These are phyloP conservation scores for Andrena bicolor DNA, from an alignment of 2,888 invertebrate genomes.

Conservation along the genomic window DNA sequence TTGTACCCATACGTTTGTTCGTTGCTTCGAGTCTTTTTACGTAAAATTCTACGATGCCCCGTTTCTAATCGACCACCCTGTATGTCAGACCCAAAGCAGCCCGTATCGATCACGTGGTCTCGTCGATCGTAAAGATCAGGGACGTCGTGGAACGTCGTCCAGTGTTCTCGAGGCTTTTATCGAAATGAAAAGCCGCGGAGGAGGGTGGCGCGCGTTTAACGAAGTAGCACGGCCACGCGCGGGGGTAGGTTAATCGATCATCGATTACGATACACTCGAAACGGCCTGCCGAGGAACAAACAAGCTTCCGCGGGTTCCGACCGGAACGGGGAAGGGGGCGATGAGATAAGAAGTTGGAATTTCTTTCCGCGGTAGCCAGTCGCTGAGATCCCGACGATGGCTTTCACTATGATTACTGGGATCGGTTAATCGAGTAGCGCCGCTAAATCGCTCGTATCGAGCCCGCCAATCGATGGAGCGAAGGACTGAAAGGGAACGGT, in stretches of 20 bases:
- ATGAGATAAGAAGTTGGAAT: slow-evolving; percentile 54
- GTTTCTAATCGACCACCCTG: background rate
- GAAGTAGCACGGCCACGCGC: slow-evolving; percentile 31
- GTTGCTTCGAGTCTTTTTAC: too few species aligned
- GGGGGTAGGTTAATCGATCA: slow-evolving; percentile 60
- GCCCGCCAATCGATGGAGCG: slow-evolving; percentile 43
- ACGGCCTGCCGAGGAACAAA: slow-evolving; percentile 53
- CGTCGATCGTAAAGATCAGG: slow-evolving; percentile 29
- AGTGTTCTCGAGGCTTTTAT: slow-evolving; percentile 36
- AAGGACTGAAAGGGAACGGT: slow-evolving; percentile 10
- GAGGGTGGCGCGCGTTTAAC: slow-evolving; percentile 21
- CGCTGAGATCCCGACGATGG: slow-evolving; percentile 58
- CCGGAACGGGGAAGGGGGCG: slow-evolving; percentile 20
- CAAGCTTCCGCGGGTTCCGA: slow-evolving; percentile 41
- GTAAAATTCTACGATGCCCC: too few species aligned
- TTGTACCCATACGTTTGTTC: too few species aligned
- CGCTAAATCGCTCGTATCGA: slow-evolving; percentile 61
- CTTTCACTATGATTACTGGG: slow-evolving; percentile 65
- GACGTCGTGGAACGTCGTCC: background rate
- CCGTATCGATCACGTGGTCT: slow-evolving; percentile 15
- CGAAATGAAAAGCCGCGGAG: slow-evolving; percentile 51
- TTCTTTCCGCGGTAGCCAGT: slow-evolving; percentile 43
- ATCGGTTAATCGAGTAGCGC: slow-evolving; percentile 58
- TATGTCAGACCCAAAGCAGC: background rate
- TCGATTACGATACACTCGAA: slow-evolving; percentile 50